phyloP scores from a whole-genome alignment of 1,140 invertebrate species.

The Tetramorium alpestre region DNA sequence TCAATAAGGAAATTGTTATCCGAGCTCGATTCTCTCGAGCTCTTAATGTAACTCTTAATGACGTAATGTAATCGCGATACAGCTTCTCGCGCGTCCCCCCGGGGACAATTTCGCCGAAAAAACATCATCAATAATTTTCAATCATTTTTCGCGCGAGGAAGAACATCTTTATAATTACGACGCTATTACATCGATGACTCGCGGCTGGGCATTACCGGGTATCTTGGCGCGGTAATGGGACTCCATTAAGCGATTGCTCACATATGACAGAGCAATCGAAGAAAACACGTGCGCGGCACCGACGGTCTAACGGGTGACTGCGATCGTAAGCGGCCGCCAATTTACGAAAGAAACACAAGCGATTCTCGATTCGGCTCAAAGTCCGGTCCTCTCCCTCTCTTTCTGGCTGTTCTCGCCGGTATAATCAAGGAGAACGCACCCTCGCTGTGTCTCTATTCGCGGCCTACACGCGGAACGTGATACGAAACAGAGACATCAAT shows the following conservation, averaged over 20 bases:
- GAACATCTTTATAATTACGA: slow-evolving; percentile 46
- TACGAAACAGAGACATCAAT: slow-evolving; percentile 77
- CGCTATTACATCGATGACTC: background rate
- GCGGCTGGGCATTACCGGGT: slow-evolving; percentile 1
- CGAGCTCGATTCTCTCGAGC: background rate
- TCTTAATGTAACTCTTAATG: background rate
- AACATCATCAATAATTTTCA: slow-evolving; percentile 42
- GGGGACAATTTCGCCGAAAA: background rate
- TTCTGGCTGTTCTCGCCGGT: slow-evolving; percentile 40
- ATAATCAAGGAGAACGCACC: slow-evolving; percentile 67
- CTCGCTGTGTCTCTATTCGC: slow-evolving; percentile 29
- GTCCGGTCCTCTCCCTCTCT: background rate
- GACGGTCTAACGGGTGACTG: slow-evolving; percentile 18
- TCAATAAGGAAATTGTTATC: background rate
- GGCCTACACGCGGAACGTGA: slow-evolving; percentile 72
- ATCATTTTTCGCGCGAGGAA: slow-evolving; percentile 16
- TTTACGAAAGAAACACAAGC: background rate
- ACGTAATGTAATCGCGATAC: slow-evolving; percentile 21
- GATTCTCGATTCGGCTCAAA: background rate
- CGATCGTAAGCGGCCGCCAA: slow-evolving; percentile 2
- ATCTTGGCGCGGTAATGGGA: slow-evolving; percentile 38
- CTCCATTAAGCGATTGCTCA: slow-evolving; percentile 51
- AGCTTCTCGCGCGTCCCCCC: background rate
- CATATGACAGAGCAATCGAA: slow-evolving; percentile 31
- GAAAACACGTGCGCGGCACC: slow-evolving; percentile 27